These are phyloP conservation scores for Polypedilum pembai DNA, from an alignment of 1,140 invertebrate genomes.

Conservation along the genomic window DNA sequence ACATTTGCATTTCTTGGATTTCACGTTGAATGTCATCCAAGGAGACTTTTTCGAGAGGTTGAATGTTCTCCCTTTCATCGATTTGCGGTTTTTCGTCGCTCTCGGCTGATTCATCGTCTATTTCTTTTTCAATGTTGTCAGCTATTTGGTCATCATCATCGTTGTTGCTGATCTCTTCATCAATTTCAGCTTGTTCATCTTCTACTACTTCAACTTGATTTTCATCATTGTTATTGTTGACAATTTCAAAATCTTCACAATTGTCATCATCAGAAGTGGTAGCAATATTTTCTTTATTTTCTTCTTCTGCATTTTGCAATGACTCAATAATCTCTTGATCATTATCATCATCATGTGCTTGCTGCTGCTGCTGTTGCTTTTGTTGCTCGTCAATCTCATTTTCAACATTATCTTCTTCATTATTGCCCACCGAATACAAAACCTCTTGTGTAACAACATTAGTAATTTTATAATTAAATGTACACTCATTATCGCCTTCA, in stretches of 20 bases:
- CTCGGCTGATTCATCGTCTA: not conserved
- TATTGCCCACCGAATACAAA: not conserved
- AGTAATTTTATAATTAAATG: slow-evolving; percentile 21
- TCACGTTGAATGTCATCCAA: slow-evolving; percentile 11
- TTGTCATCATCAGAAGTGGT: not conserved
- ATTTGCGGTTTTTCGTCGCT: not conserved
- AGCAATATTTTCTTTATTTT: not conserved
- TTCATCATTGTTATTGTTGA: not conserved
- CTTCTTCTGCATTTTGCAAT: not conserved
- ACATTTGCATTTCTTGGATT: slow-evolving; percentile 23
- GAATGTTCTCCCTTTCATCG: not conserved
- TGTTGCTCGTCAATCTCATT: not conserved
- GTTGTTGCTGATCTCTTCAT: not conserved
- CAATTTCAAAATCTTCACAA: not conserved
- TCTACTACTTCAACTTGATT: not conserved
- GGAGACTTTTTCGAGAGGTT: slow-evolving; percentile 15
- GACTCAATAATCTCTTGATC: not conserved
- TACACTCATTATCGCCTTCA: slow-evolving; percentile 5
- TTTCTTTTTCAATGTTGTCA: not conserved
- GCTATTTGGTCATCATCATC: not conserved
- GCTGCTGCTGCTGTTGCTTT: not conserved
- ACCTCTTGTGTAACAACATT: slow-evolving; percentile 23
- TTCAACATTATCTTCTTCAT: not conserved
- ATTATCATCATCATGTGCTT: not conserved
- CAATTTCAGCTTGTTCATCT: not conserved